Evolutionary conservation across 2,113 vertebrate species (phyloP).

Genomic region (Mormoops blainvillei): DNA sequence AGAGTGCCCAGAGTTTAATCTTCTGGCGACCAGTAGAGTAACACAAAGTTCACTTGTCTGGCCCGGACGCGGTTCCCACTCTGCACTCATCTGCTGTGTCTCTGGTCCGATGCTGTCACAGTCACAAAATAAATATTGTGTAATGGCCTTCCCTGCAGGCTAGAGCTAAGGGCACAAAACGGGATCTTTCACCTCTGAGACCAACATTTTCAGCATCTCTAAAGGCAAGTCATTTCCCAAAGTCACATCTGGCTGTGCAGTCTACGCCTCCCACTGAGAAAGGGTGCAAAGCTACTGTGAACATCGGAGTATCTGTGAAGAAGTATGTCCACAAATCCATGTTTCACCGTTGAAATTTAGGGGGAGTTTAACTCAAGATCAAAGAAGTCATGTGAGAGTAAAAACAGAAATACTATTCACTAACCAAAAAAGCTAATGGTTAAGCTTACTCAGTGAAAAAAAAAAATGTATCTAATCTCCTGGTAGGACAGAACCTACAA

Average conservation of each 20-base stretch:
- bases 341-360: not conserved
- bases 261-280: not conserved
- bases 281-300: not conserved
- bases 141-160: not conserved
- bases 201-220: not conserved
- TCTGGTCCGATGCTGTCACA: rapidly evolving
- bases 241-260: not conserved
- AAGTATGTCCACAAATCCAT: not conserved
- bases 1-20: not conserved
- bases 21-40: not conserved
- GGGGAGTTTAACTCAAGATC: not conserved
- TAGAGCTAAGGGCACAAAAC: not conserved
- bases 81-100: too few relatives aligned
- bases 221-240: not conserved
- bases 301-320: not conserved
- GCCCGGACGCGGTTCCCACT: too few relatives aligned
- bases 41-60: not conserved
- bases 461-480: not conserved
- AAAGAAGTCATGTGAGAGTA: not conserved
- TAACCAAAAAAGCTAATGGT: not conserved
- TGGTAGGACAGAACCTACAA: not conserved
- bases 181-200: not conserved
- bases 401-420: not conserved
- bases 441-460: not conserved
- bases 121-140: not conserved